Evolutionary conservation across 1,140 invertebrate genomes (phyloP).

Genomic region (Orussus abietinus): DNA sequence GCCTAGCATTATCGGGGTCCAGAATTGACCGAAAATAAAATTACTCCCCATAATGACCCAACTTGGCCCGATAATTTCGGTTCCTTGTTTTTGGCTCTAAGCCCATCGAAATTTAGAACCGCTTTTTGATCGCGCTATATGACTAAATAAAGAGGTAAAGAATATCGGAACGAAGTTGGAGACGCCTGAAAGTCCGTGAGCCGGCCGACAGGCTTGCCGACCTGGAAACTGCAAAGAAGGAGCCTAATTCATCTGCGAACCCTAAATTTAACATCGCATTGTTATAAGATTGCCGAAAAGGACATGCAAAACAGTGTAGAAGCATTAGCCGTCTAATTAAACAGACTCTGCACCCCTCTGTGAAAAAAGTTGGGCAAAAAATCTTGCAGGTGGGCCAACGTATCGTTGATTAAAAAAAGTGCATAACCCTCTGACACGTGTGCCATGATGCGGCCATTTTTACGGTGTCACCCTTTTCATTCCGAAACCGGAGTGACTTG

Average conservation of each 20-base stretch:
- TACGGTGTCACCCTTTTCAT: constrained; percentile 36
- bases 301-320: constrained; percentile 16
- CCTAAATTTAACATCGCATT: no score
- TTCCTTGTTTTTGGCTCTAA: no score
- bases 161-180: no score
- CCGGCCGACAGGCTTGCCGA: no score
- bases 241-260: no score
- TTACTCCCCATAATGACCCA: constrained; percentile 18
- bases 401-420: constrained; percentile 21
- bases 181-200: no score
- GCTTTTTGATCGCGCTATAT: no score
- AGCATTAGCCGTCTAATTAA: constrained; percentile 38
- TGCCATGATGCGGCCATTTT: constrained; percentile 38
- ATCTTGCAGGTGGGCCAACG: constrained; percentile 26
- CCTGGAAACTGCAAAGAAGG: no score
- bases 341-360: constrained; percentile 25
- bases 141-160: no score
- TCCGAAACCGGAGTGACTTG: constrained; percentile 1
- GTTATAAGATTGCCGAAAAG: no score
- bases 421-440: constrained; percentile 34
- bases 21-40: constrained; percentile 16
- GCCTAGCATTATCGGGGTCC: constrained; percentile 28
- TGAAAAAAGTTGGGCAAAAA: constrained; percentile 21
- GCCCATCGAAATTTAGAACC: no score
- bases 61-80: constrained; percentile 34